Evolutionary conservation across 2,888 invertebrate species (phyloP).

Genomic region (Marronus borbonicus): DNA sequence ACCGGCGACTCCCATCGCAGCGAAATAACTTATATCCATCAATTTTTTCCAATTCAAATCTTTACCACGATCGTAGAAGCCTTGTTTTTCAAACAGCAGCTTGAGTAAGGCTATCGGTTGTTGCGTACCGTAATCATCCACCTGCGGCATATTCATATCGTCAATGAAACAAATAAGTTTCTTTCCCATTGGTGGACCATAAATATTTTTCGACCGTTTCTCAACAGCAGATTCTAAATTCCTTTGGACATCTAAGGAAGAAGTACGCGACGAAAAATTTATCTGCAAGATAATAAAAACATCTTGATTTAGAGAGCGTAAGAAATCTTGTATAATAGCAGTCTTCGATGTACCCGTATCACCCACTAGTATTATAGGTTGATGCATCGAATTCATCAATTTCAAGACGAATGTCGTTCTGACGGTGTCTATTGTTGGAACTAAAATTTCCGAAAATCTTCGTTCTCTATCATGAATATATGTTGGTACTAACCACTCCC

Average conservation of each 20-base stretch:
- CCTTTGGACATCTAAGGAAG: conserved; percentile 91
- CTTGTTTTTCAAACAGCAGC: conserved; percentile 89
- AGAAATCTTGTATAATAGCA: conserved; percentile 87
- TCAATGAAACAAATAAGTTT: conserved; percentile 92
- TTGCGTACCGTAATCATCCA: conserved; percentile 92
- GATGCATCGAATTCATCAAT: conserved; percentile 76
- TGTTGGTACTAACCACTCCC: conserved; percentile 85
- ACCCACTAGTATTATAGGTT: conserved; percentile 89
- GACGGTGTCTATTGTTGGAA: conserved; percentile 92
- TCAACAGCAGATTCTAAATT: conserved; percentile 91
- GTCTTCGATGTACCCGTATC: conserved; percentile 96
- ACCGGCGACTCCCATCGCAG: conserved; percentile 90
- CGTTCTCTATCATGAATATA: conserved; percentile 82
- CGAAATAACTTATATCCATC: conserved; percentile 86
- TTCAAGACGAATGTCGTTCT: conserved; percentile 84
- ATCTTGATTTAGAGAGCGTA: conserved; percentile 80
- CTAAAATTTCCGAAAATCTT: conserved; percentile 87
- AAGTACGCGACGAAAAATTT: conserved; percentile 94
- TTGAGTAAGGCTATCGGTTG: conserved; percentile 95
- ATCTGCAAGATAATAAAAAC: conserved; percentile 85
- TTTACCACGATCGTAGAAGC: conserved; percentile 91
- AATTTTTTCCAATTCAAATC: conserved; percentile 92
- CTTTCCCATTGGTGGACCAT: conserved; percentile 92
- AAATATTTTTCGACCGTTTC: conserved; percentile 91
- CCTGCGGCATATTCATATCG: conserved; percentile 95